Percentiles rank a stretch among this genome's conserved stretches.
Evolutionary conservation across 2,888 invertebrate genomes (phyloP).

Genomic region (Cynaeus angustus): DNA sequence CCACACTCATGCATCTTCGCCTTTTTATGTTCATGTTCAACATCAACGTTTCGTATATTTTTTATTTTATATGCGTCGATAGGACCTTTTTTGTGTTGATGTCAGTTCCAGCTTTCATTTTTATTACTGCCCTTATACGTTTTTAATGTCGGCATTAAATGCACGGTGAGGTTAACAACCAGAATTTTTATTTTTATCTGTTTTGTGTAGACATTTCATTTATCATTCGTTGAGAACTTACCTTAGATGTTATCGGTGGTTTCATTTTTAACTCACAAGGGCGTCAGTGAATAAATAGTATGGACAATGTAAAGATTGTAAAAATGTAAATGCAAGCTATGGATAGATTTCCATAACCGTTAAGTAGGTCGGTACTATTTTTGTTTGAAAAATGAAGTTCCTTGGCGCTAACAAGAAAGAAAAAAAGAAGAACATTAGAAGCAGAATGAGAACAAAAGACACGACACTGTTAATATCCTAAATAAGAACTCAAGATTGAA

Average conservation of each 20-base stretch:
- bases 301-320: no score
- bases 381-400: not conserved
- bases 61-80: conserved; percentile 24
- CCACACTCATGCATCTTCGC: conserved; percentile 5
- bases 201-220: not conserved
- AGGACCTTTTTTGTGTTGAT: conserved; percentile 15
- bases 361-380: no score
- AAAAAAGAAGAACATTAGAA: conserved; percentile 6
- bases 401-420: not conserved
- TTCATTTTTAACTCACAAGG: no score
- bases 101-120: conserved; percentile 20
- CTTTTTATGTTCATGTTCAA: conserved; percentile 28
- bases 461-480: conserved; percentile 34
- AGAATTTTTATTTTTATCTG: conserved; percentile 2
- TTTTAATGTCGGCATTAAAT: conserved; percentile 23
- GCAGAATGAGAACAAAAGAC: conserved; percentile 15
- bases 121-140: conserved; percentile 18
- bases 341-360: no score
- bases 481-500: conserved; percentile 26
- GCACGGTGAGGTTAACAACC: conserved; percentile 3
- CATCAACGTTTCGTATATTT: conserved; percentile 33
- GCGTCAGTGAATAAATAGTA: no score
- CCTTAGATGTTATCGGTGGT: not conserved
- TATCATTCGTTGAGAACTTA: not conserved
- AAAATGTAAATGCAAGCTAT: no score